These are phyloP conservation scores for Rostratula benghalensis DNA, from an alignment of 2,113 vertebrate species.

Conservation along the genomic window DNA sequence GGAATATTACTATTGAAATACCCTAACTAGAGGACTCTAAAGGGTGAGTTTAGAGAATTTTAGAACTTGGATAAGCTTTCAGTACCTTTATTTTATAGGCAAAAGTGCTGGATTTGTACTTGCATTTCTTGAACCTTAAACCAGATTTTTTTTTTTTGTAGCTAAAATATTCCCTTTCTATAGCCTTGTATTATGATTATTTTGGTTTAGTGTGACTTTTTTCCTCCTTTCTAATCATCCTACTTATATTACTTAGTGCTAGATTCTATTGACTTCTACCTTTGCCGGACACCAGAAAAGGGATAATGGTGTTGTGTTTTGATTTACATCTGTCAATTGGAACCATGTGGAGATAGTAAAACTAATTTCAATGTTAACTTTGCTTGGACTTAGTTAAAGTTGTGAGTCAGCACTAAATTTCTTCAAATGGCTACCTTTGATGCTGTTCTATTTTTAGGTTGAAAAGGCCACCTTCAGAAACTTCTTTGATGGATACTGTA, in stretches of 20 bases:
- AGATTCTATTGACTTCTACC: neutral
- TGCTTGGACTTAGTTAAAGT: neutral
- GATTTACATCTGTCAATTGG: neutral
- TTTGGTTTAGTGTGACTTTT: neutral
- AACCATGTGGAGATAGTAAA: neutral
- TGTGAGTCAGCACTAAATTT: neutral
- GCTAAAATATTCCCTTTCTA: neutral
- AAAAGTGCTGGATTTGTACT: neutral
- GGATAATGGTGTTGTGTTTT: neutral
- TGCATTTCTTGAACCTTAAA: neutral
- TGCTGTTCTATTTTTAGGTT: neutral
- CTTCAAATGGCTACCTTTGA: neutral
- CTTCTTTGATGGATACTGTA: neutral
- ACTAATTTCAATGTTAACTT: neutral
- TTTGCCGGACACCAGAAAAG: neutral
- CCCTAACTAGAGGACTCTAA: neutral
- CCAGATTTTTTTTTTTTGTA: neutral
- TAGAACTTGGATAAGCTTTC: neutral
- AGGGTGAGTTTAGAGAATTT: neutral
- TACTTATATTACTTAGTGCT: neutral
- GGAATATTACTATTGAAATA: neutral
- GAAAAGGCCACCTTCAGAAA: neutral
- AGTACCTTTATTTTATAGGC: neutral
- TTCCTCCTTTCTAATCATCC: neutral
- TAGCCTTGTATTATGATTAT: neutral